Conservation (phyloP, 2,113 vertebrate species). For the Microcebus lehilahytsara region DNA sequence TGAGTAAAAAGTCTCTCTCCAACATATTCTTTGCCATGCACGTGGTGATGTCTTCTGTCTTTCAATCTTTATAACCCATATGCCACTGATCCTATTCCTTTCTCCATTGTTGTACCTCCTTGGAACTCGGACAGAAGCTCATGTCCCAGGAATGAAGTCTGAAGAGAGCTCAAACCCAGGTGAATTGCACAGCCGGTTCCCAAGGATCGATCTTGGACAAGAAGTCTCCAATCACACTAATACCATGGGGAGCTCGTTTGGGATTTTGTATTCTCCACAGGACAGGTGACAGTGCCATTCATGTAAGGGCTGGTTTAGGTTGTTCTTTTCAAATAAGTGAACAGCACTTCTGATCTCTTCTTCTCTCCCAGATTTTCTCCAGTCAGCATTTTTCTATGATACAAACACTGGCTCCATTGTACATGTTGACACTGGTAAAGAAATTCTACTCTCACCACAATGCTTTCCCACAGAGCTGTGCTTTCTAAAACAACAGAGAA, state of each 20-base stretch:
- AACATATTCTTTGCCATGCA: not conserved
- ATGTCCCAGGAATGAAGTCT: not conserved
- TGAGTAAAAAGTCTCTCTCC: not conserved
- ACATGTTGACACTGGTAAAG: not conserved
- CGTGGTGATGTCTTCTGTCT: not conserved
- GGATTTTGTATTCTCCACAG: not conserved
- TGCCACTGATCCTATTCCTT: not conserved
- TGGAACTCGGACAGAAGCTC: not conserved
- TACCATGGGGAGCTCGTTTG: not conserved
- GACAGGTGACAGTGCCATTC: not conserved
- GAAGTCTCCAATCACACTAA: not conserved
- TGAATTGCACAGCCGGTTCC: not conserved
- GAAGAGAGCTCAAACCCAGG: not conserved
- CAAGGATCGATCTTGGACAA: not conserved
- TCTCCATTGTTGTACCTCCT: not conserved
- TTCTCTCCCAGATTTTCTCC: not conserved
- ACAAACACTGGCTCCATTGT: not conserved
- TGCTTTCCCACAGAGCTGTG: not conserved
- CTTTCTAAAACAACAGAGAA: not conserved
- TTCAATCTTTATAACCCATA: not conserved
- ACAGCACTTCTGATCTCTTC: not conserved
- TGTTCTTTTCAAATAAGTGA: not conserved
- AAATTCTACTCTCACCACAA: not conserved
- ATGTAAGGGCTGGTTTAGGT: not conserved
- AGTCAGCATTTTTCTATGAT: not conserved